These are phyloP conservation scores for Notechis scutatus DNA, from an alignment of 2,113 vertebrate species.

Conservation along the genomic window DNA sequence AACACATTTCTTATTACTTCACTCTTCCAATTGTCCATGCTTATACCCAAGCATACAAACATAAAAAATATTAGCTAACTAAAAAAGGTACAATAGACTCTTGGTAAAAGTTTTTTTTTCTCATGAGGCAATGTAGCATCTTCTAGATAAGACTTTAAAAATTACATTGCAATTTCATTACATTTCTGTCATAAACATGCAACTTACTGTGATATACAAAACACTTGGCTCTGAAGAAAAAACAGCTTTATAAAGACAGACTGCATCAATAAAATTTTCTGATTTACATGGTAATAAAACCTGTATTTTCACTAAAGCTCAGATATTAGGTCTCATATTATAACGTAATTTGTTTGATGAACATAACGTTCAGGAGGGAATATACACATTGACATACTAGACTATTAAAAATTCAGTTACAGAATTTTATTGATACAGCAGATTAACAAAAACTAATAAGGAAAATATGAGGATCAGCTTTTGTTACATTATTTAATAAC, in stretches of 20 bases:
- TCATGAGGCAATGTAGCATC: constrained; percentile 70
- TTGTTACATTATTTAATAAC: constrained; percentile 83
- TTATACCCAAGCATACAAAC: not conserved
- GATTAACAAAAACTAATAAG: constrained; percentile 84
- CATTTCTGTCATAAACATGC: constrained; percentile 78
- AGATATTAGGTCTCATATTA: constrained; percentile 74
- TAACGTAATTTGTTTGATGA: constrained; percentile 75
- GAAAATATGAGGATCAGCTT: constrained; percentile 75
- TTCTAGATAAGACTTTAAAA: constrained; percentile 72
- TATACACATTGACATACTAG: constrained; percentile 80
- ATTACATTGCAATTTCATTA: constrained; percentile 76
- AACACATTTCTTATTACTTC: constrained; percentile 46
- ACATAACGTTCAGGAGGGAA: constrained; percentile 72
- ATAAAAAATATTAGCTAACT: constrained; percentile 64
- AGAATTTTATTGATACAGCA: constrained; percentile 96
- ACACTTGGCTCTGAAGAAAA: constrained; percentile 78
- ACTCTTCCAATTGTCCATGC: not conserved
- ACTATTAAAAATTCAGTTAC: constrained; percentile 84
- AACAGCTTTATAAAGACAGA: constrained; percentile 80
- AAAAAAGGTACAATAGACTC: constrained; percentile 73
- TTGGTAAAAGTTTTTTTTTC: constrained; percentile 68
- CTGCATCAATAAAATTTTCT: constrained; percentile 80
- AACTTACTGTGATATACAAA: constrained; percentile 80
- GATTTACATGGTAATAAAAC: constrained; percentile 75
- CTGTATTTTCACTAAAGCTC: constrained; percentile 71